Conservation (phyloP, 2,113 vertebrate genomes). For the Orthonyx spaldingii region DNA sequence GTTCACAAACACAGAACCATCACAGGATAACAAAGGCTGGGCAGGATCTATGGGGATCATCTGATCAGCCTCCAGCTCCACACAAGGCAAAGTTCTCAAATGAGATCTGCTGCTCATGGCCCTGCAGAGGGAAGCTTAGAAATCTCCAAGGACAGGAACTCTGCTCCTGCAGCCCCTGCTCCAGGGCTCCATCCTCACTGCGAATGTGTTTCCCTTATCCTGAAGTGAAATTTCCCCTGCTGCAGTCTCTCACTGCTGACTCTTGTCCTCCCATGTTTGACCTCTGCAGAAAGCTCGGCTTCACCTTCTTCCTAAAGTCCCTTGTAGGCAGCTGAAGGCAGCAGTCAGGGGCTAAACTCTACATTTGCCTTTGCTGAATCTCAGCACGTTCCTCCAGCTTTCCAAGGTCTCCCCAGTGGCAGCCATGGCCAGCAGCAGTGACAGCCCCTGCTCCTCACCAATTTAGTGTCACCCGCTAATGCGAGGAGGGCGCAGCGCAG, state of each 20-base stretch:
- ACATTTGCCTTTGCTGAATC: not conserved
- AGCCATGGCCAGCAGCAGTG: not conserved
- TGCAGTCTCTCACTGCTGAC: not conserved
- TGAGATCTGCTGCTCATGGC: not conserved
- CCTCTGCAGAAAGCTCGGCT: not conserved
- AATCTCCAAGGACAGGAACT: not conserved
- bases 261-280: not conserved
- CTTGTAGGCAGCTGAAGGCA: not conserved
- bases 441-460: not conserved
- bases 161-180: not conserved
- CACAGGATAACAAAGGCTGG: rapidly evolving
- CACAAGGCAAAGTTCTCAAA: not conserved
- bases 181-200: not conserved
- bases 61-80: not conserved
- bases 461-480: not conserved
- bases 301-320: not conserved
- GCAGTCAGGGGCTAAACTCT: not conserved
- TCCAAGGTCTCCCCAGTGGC: not conserved
- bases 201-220: rapidly evolving
- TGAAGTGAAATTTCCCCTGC: not conserved
- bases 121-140: not conserved
- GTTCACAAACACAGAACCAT: not conserved
- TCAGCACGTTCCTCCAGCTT: not conserved
- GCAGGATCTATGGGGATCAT: not conserved
- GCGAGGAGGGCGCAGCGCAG: not conserved